These are phyloP conservation scores for Cotesia congregata DNA, from an alignment of 2,888 invertebrate species.

Conservation along the genomic window DNA sequence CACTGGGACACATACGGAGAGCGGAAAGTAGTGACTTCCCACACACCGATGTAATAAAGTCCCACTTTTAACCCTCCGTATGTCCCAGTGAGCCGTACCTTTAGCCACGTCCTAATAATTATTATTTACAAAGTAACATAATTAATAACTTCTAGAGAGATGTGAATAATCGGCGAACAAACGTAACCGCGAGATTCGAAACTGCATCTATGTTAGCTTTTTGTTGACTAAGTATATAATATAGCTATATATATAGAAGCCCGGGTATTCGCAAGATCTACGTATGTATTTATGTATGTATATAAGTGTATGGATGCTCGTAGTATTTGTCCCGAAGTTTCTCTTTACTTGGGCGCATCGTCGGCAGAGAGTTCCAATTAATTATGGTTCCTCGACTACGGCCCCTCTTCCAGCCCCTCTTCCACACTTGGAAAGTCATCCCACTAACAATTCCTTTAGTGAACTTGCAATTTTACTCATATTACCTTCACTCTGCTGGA, in stretches of 20 bases:
- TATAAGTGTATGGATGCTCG: background rate
- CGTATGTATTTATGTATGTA: background rate
- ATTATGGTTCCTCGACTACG: background rate
- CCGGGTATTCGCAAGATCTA: background rate
- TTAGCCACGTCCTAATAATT: too few species aligned
- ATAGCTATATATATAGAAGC: background rate
- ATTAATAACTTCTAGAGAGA: background rate
- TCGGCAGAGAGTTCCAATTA: background rate
- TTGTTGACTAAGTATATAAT: background rate
- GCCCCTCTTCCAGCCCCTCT: background rate
- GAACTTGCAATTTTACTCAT: background rate
- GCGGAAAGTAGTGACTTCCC: too few species aligned
- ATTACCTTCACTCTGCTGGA: background rate
- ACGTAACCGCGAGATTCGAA: background rate
- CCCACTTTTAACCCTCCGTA: too few species aligned
- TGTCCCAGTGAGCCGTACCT: too few species aligned
- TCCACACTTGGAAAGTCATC: conserved; percentile 1
- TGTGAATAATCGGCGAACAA: background rate
- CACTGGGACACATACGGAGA: too few species aligned
- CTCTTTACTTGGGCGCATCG: background rate
- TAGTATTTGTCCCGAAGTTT: background rate
- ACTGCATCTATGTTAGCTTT: background rate
- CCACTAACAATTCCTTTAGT: background rate
- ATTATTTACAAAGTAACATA: background rate
- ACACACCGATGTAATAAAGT: too few species aligned